phyloP scores from a whole-genome alignment of 1,140 invertebrate genomes.

The Glossosoma conforme region DNA sequence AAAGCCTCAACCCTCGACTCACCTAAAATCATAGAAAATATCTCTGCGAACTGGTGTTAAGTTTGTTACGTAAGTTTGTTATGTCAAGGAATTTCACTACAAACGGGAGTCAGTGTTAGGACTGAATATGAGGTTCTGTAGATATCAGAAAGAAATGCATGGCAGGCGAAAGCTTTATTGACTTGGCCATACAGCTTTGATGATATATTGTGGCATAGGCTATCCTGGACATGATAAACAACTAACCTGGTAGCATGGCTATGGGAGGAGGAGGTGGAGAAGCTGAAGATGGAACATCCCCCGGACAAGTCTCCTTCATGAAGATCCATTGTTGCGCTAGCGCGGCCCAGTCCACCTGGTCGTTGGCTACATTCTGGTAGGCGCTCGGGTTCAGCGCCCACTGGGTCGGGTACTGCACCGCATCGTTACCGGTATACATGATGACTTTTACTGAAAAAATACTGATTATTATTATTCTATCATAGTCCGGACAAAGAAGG shows the following conservation, averaged over 20 bases:
- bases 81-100: too few species aligned
- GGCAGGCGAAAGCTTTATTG: neutral
- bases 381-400: constrained; percentile 69
- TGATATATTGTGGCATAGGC: too few species aligned
- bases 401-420: constrained; percentile 59
- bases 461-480: constrained; percentile 3
- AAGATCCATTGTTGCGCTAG: constrained; percentile 96
- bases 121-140: neutral
- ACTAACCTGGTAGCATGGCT: constrained; percentile 18
- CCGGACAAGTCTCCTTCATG: constrained; percentile 76
- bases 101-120: too few species aligned
- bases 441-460: constrained; percentile 3
- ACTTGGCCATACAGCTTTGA: too few species aligned
- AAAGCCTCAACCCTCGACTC: too few species aligned
- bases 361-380: constrained; percentile 61
- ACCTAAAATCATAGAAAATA: too few species aligned
- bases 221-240: too few species aligned
- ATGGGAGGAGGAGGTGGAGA: constrained; percentile 14
- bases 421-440: constrained; percentile 48
- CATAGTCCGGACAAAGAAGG: too few species aligned
- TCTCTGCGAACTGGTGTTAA: too few species aligned
- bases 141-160: neutral
- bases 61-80: too few species aligned
- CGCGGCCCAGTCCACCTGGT: constrained; percentile 88
- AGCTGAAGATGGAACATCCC: constrained; percentile 42